Percentiles rank a stretch among this genome's conserved stretches.
phyloP scores from a whole-genome alignment of 2,888 invertebrate genomes.

The Desoria tigrina region DNA sequence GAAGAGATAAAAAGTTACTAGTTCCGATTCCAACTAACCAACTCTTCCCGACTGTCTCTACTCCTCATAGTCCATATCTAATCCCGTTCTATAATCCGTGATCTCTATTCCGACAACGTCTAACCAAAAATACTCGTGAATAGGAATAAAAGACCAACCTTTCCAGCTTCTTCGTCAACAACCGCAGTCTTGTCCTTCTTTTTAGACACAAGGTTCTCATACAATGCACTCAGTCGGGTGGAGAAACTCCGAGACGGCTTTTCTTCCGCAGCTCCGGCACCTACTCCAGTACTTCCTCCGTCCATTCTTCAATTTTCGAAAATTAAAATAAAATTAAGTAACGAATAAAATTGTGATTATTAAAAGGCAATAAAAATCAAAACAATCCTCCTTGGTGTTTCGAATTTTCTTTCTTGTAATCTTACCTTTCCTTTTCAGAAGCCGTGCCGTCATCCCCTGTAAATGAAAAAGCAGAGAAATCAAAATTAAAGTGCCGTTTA shows the following conservation, averaged over 20 bases:
- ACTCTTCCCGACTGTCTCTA: no score
- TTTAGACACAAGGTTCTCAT: conserved; percentile 47
- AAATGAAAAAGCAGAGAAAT: conserved; percentile 26
- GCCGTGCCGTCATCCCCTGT: conserved; percentile 53
- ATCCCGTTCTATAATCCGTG: no score
- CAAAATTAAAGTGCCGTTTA: conserved; percentile 12
- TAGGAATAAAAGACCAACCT: conserved; percentile 31
- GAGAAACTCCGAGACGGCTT: conserved; percentile 46
- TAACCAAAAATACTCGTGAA: no score
- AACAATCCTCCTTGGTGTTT: no score
- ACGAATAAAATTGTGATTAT: not conserved
- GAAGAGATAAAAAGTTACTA: no score
- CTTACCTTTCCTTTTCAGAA: conserved; percentile 53
- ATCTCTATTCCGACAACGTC: no score
- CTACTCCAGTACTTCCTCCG: conserved; percentile 47
- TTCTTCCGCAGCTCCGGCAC: conserved; percentile 38
- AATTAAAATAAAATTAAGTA: not conserved
- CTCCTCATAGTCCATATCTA: no score
- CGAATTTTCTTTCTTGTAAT: not conserved
- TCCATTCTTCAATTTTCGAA: conserved; percentile 46
- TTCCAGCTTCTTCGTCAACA: conserved; percentile 49
- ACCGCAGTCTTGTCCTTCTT: conserved; percentile 53
- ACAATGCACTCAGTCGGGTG: conserved; percentile 49
- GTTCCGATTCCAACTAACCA: no score
- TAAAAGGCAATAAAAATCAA: no score